phyloP scores from a whole-genome alignment of 2,888 invertebrate species.

The Leucophenga montana region DNA sequence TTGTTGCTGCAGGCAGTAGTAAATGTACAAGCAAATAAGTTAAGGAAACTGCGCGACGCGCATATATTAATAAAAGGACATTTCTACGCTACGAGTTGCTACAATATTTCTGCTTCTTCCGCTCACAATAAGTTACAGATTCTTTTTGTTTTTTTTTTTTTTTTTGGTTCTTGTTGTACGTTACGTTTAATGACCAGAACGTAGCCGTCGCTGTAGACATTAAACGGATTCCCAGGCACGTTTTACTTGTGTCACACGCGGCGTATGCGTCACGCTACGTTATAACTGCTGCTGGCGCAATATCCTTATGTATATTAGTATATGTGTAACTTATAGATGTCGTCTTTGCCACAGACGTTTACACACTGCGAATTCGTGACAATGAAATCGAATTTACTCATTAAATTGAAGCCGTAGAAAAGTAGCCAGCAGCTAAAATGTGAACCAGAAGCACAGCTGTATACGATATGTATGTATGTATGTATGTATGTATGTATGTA shows the following conservation, averaged over 20 bases:
- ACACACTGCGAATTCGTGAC: conserved; percentile 49
- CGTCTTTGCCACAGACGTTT: conserved; percentile 4
- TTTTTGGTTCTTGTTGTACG: conserved; percentile 31
- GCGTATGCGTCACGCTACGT: conserved; percentile 54
- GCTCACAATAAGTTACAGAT: conserved; percentile 25
- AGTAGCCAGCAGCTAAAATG: neutral
- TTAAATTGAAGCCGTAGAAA: conserved; percentile 51
- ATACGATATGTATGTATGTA: neutral
- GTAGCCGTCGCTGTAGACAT: neutral
- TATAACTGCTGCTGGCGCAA: neutral
- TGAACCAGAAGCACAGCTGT: neutral
- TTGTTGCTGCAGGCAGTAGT: too few relatives aligned
- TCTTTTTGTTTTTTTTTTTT: neutral
- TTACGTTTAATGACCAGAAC: conserved; percentile 28
- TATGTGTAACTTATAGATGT: neutral
- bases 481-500: too few relatives aligned
- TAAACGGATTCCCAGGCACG: conserved; percentile 61
- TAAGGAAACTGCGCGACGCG: conserved; percentile 44
- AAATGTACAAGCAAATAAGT: too few relatives aligned
- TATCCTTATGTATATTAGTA: neutral
- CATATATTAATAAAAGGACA: conserved; percentile 56
- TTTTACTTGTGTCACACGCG: conserved; percentile 45
- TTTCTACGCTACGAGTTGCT: too few relatives aligned
- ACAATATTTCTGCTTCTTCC: neutral
- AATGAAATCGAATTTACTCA: conserved; percentile 65